These are phyloP conservation scores for Gobiocypris rarus DNA, from an alignment of 2,113 vertebrate genomes.

Conservation along the genomic window DNA sequence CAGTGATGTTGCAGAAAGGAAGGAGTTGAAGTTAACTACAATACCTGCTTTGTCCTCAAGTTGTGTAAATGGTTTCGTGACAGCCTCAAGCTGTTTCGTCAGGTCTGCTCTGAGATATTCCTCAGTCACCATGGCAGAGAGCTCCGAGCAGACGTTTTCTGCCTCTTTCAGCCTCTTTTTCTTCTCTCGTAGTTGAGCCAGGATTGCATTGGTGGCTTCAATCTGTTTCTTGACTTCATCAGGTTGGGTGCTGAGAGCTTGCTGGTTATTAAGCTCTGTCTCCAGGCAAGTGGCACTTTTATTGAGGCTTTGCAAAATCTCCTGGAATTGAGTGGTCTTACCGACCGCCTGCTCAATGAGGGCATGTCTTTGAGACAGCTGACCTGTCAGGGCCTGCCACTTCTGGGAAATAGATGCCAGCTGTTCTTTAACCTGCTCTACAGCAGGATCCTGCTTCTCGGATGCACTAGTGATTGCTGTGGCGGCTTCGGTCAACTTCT, in stretches of 20 bases:
- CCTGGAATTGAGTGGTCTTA: conserved; percentile 89
- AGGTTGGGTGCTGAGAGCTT: conserved; percentile 82
- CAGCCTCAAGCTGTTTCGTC: conserved; percentile 84
- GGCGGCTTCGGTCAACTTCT: conserved; percentile 84
- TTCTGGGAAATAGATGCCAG: conserved; percentile 84
- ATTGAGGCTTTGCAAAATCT: conserved; percentile 80
- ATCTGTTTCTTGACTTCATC: conserved; percentile 89
- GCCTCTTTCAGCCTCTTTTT: conserved; percentile 82
- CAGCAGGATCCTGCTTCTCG: conserved; percentile 74
- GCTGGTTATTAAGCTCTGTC: conserved; percentile 78
- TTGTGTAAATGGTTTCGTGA: conserved; percentile 88
- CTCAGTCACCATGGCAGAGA: conserved; percentile 87
- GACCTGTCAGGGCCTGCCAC: conserved; percentile 87
- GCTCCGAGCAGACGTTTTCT: conserved; percentile 82
- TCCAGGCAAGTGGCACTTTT: conserved; percentile 81
- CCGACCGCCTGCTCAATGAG: conserved; percentile 86
- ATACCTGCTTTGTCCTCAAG: conserved; percentile 93
- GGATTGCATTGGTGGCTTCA: conserved; percentile 82
- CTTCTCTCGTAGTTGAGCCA: conserved; percentile 84
- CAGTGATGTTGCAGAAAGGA: background rate
- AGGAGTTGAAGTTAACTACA: conserved; percentile 55
- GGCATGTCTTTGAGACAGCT: conserved; percentile 84
- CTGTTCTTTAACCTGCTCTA: conserved; percentile 81
- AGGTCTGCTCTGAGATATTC: conserved; percentile 94
- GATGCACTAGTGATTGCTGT: conserved; percentile 82